Evolutionary conservation across 2,113 vertebrate species (phyloP), one percentile per base, ranked within the genome.

Genomic region (Barbus barbus): DNA sequence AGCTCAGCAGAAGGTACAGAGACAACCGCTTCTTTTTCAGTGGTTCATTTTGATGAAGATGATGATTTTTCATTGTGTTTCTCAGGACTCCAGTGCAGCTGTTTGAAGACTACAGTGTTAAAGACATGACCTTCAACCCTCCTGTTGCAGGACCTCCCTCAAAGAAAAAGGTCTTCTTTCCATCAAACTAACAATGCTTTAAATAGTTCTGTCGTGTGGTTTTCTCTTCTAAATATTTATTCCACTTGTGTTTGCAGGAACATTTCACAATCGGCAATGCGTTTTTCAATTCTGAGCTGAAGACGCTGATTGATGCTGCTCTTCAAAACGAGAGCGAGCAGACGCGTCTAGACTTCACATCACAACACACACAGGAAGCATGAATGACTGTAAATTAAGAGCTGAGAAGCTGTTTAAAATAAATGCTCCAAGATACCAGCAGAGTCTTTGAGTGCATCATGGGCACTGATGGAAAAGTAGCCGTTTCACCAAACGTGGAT

Each of bases 71-170:
- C 28, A 24, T 7, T 7, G n/a, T 14, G 0, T 46, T 8, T 91
- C 74, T 6, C 72, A 99, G 98, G 88, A 91, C 93, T 33, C 92
- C 97, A 12, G 81, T 87, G 56, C 96, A 99, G 83, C 95, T 98
- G 86, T 98, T 97, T 93, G 93, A 94, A 74, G 87, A 91, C 0
- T 97, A 96, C 78, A 95, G 91, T 28, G 91, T 94, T 79, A 96
- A 88, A 88, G 93, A 91, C 89, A 97, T 97, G 97, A 96, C 93
- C 14, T 99, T 99, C 75, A 97, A 97, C 87, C 97, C 97, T 75
- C 93, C 95, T 9, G 94, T 98, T 58, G 90, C 94, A 0, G 90
- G 92, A 13, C 93, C 91, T n/a, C 53, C 86, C 69, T 83, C 90
- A 56, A 96, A 92, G 92, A 97, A 91, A 89, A 98, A 97, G 96